Evolutionary conservation across 2,888 invertebrate genomes (phyloP).

Genomic region (Aproaerema taeniolella): DNA sequence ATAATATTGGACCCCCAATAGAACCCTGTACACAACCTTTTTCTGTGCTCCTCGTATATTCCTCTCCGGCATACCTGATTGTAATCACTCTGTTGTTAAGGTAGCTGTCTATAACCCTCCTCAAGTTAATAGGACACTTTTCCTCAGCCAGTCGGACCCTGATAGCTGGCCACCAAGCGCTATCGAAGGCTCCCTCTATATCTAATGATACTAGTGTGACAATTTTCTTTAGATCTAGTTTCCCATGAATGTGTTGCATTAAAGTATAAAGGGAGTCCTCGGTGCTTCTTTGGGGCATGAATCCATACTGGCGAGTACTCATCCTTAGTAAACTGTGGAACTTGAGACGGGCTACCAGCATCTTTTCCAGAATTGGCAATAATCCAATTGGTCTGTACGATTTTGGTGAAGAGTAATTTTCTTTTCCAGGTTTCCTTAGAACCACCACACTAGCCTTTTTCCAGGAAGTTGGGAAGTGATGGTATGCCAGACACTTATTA

Average conservation of each 20-base stretch:
- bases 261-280: slow-evolving; percentile 7
- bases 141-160: slow-evolving; percentile 5
- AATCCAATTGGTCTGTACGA: slow-evolving; percentile 24
- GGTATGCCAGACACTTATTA: slow-evolving; percentile 21
- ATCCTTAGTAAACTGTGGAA: neutral
- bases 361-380: slow-evolving; percentile 20
- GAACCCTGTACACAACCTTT: slow-evolving; percentile 1
- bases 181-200: slow-evolving; percentile 1
- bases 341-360: slow-evolving; percentile 1
- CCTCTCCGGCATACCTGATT: neutral
- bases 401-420: slow-evolving; percentile 20
- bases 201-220: neutral
- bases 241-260: neutral
- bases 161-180: neutral
- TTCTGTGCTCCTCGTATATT: neutral
- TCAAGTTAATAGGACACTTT: slow-evolving; percentile 6
- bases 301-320: slow-evolving; percentile 1
- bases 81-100: neutral
- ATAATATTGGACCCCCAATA: neutral
- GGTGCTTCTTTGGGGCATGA: slow-evolving; percentile 6
- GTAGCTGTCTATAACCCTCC: neutral
- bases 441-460: slow-evolving; percentile 20
- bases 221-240: neutral
- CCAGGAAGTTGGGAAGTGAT: slow-evolving; percentile 19
- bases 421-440: slow-evolving; percentile 21